Percentiles rank a stretch among this genome's conserved stretches.
Conservation (phyloP, 2,888 invertebrate genomes). For the Pseudococcus jackbeardsleyi region DNA sequence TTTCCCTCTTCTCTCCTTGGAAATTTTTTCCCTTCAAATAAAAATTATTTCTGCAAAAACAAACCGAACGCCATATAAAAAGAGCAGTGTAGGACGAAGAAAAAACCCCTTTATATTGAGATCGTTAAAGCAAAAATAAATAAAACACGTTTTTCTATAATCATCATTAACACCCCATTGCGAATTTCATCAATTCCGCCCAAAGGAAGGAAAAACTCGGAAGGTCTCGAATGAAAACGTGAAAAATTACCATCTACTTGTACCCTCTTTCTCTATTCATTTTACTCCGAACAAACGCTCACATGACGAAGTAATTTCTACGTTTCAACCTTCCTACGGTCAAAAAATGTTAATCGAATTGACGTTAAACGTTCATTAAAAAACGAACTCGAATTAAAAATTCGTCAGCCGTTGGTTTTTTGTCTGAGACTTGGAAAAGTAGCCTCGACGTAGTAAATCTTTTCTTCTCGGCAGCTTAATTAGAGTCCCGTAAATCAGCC, state of each 20-base stretch:
- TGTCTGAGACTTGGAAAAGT: neutral
- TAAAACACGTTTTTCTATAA: neutral
- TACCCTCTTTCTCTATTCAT: neutral
- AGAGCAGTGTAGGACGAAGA: neutral
- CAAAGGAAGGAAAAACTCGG: neutral
- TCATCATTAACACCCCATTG: neutral
- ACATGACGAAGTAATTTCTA: no score
- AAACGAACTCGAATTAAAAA: neutral
- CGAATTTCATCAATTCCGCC: neutral
- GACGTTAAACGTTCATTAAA: neutral
- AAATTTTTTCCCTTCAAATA: no score
- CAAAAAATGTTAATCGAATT: slow-evolving; percentile 2
- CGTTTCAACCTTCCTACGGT: neutral
- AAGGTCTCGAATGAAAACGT: neutral
- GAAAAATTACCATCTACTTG: neutral
- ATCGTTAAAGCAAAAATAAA: neutral
- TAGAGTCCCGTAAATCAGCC: slow-evolving; percentile 1
- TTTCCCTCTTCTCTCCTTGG: no score
- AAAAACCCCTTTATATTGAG: neutral
- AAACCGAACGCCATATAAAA: neutral
- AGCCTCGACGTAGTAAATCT: neutral
- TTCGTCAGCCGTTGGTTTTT: neutral
- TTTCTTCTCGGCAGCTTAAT: slow-evolving; percentile 1
- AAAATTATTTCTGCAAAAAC: neutral
- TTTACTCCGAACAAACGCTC: neutral